Base-by-base conservation (phyloP, 2,113 vertebrate species). In the Pluvialis apricaria region DNA sequence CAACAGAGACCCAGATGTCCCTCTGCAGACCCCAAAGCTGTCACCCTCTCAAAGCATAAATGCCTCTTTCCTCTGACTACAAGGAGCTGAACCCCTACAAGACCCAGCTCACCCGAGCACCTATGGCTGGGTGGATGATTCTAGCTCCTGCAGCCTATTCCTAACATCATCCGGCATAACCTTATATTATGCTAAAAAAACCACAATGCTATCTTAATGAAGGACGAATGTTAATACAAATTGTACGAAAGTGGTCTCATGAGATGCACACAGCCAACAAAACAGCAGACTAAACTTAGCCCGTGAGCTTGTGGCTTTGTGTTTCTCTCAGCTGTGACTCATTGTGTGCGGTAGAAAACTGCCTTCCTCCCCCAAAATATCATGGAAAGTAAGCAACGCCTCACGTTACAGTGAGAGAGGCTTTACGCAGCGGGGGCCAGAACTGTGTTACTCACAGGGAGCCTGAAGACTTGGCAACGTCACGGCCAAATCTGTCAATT, bases 321-420 rank as follows among this genome's bases (percentile, higher is more conserved):
- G 80, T 8, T 96, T 42, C 76, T 83, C 36, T 86, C 76, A 55
- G 86, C 90, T 91, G 76, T 94, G 94, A 95, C 72, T 96, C 95
- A 94, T 14, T 69, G 76, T 84, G 86, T 79, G 90, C 36, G 34
- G 90, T 78, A 79, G 31, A 88, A 84, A 91, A 58, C 20, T 45
- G 76, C 77, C 47, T 95, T 81, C 65, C 82, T 36, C 80, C 86
- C 69, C 77, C 62, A 75, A 42, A 95, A 88, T 65, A 78, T 34
- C 77, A 57, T 0, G 1, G 80, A 58, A 77, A 90, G 82, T 13
- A 72, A 95, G 92, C 58, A 61, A 1, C 15, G 78, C 70, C 68
- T 93, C 85, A 44, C 3, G 0, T 51, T 69, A 25, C 62, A 76
- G 84, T 3, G 6, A 4, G 70, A 92, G 76, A 86, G 72, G 72